Evolutionary conservation across 2,113 vertebrate genomes (phyloP).

Genomic region (Onychorhynchus coronatus): DNA sequence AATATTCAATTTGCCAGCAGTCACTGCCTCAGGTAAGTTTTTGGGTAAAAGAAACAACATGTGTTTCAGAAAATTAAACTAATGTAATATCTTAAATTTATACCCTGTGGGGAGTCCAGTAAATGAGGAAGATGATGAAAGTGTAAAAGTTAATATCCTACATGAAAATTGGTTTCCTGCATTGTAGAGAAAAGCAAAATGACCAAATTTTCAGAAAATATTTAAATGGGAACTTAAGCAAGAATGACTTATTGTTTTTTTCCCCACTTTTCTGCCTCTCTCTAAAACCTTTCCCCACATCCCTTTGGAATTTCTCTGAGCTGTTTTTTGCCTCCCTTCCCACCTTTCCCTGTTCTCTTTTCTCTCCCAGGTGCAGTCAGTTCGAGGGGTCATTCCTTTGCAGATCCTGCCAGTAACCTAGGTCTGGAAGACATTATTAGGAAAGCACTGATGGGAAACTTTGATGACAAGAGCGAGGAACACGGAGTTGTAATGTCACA

Average conservation of each 20-base stretch:
- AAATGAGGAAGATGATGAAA: neutral
- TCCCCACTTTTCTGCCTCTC: neutral
- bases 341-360: slow-evolving; percentile 18
- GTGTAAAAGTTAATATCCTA: neutral
- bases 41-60: neutral
- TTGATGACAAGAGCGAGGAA: slow-evolving; percentile 93
- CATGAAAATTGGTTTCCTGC: neutral
- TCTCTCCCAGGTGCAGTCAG: slow-evolving; percentile 85
- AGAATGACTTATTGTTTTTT: neutral
- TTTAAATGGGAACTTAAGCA: neutral
- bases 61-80: neutral
- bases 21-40: slow-evolving; percentile 90
- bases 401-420: slow-evolving; percentile 94
- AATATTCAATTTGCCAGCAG: slow-evolving; percentile 97
- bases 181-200: neutral
- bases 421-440: slow-evolving; percentile 98
- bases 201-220: neutral
- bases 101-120: neutral
- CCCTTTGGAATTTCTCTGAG: neutral
- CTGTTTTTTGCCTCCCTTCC: neutral
- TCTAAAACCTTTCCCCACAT: neutral
- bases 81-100: neutral
- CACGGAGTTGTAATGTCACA: slow-evolving; percentile 82
- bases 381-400: slow-evolving; percentile 90
- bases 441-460: slow-evolving; percentile 96